Base-by-base conservation (phyloP, 2,888 invertebrate species). In the Penaeus monodon region DNA sequence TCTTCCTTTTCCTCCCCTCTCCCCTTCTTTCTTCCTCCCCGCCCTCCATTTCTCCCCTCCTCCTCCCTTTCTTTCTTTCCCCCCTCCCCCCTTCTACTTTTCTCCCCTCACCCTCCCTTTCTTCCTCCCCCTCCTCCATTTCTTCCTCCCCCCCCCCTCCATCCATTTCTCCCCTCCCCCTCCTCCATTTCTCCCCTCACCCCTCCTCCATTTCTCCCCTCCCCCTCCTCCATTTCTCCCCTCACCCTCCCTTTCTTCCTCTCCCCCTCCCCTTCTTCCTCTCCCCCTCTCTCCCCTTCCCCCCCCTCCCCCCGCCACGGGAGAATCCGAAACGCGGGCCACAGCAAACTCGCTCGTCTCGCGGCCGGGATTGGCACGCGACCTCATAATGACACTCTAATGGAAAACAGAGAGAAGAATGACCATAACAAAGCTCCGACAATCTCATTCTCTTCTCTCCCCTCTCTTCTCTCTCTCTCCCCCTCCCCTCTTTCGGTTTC, bases 351-450 rank as follows among this genome's bases (percentile, higher is more conserved):
- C 44, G 57, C 80, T 79, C 38, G 29, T 85, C 81, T n/a, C 44
- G 79, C 44, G 70, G 65, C 76, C 74, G 27, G 78, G 79, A 85
- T 65, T 76, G 85, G 66, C 85, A 85, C 85, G 81, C 81, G 85
- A 85, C 85, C 80, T 74, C 81, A 80, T 85, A 85, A 85, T 85
- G 78, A 73, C 65, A 49, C 63, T 49, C 85, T 85, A 70, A 85
- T 85, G 85, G 85, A 85, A 81, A 78, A 81, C 85, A 85, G 73
- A 79, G 78, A 63, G 64, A 85, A 79, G 85, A 73, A 84, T 84
- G 76, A 84, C 84, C 84, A 84, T 84, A 84, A 84, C 84, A 84
- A 84, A 84, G 77, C 78, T 79, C 79, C 38, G 63, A 78, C 70
- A 66, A 66, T 73, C 79, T 68, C 80, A 20, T 85, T 74, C 38